Evolutionary conservation across 2,888 invertebrate genomes (phyloP), one percentile per base, ranked within the genome.

Genomic region (Leucoptera coffeella): DNA sequence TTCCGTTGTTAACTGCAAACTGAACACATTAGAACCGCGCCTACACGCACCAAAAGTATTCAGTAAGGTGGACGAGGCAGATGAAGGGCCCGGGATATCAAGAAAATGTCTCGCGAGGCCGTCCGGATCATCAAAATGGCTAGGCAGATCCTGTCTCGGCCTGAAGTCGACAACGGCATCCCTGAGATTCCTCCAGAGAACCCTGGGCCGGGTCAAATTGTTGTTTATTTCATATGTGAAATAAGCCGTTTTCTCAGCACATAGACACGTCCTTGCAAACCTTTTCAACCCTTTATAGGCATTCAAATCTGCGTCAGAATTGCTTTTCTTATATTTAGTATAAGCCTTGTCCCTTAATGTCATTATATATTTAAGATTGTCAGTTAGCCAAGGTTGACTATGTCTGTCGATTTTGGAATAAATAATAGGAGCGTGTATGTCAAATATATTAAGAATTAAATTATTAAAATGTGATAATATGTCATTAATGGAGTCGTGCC

Each of bases 151-250:
- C 4, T n/a, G 4, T 14, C 15, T 10, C 12, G 24, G 2, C 2
- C 2, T 21, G 7, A 27, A 25, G 7, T 14, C n/a, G 24, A 15
- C 15, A 3, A 23, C 22, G 2, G 23, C 13, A 10, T 22, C 22
- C 29, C 31, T 33, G 2, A 35, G 12, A 19, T 35, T 30, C 23
- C 32, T 34, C 36, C 31, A 32, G 2, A 35, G 12, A 6, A n/a
- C 11, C 3, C 25, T 26, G 7, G 32, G 26, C 8, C 30, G 29
- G 6, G 29, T 22, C 5, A 26, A 13, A 10, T 32, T 22, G 4
- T 14, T 10, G 11, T 30, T 31, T 13, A 36, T 30, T 6, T 29
- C 8, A 12, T 28, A 10, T n/a, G 29, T 15, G 28, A 32, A 34
- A 26, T 29, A 34, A 3, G 30, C 30, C 4, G n/a, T 13, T 20